Percentiles rank a stretch among this genome's conserved stretches.
phyloP scores from a whole-genome alignment of 2,113 vertebrate species.

The Egretta garzetta region DNA sequence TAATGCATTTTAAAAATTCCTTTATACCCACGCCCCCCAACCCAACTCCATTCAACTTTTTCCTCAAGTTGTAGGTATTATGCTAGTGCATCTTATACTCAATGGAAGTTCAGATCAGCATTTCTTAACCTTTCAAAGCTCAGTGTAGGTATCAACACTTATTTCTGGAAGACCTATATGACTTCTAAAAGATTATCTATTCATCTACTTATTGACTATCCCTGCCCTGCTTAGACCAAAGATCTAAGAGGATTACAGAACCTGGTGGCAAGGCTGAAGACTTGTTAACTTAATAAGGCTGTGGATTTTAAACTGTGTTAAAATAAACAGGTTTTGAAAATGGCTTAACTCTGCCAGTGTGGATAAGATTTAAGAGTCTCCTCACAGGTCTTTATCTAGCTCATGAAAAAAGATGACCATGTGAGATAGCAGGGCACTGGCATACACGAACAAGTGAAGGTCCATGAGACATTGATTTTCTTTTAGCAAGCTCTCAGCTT shows the following conservation, averaged over 20 bases:
- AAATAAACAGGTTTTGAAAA: constrained; percentile 60
- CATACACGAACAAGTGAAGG: not conserved
- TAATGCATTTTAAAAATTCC: not conserved
- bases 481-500: not conserved
- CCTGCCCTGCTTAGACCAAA: not conserved
- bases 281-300: constrained; percentile 60
- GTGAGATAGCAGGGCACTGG: not conserved
- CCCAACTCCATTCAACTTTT: not conserved
- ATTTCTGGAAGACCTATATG: not conserved
- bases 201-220: constrained; percentile 45
- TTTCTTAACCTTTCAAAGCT: not conserved
- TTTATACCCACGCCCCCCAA: not conserved
- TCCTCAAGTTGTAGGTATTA: not conserved
- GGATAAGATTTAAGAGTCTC: constrained; percentile 25
- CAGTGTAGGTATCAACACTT: not conserved
- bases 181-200: constrained; percentile 36
- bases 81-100: not conserved
- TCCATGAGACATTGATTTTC: not conserved
- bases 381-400: not conserved
- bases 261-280: constrained; percentile 28
- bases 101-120: not conserved
- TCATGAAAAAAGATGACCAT: not conserved
- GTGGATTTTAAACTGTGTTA: constrained; percentile 60
- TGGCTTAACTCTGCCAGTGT: constrained; percentile 6
- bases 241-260: constrained; percentile 55